A percentile compares a stretch with the other conserved stretches of the same genome.
These are phyloP conservation scores for Carlito syrichta DNA, from an alignment of 2,113 vertebrate species.

Conservation along the genomic window DNA sequence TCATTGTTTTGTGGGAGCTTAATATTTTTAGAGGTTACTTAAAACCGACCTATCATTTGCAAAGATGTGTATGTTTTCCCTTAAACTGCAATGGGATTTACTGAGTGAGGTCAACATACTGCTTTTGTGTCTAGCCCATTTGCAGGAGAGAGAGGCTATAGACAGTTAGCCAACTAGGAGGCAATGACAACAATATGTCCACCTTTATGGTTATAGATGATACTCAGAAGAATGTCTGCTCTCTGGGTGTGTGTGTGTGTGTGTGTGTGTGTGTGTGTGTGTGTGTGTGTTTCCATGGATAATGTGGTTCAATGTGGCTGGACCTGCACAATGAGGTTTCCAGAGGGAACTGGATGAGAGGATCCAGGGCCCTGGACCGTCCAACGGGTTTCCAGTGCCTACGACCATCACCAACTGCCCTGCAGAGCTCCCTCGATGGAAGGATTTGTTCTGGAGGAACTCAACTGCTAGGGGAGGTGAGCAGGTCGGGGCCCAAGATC, in stretches of 20 bases:
- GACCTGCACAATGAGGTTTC: neutral
- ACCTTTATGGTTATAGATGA: neutral
- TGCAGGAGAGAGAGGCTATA: neutral
- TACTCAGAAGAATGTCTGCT: neutral
- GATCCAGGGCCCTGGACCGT: neutral
- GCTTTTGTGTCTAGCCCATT: neutral
- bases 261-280: rapidly evolving
- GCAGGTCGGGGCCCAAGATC: neutral
- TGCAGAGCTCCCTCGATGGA: neutral
- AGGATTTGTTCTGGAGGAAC: neutral
- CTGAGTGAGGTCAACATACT: neutral
- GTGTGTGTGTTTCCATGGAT: neutral
- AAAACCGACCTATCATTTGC: no score
- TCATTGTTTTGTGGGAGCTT: no score
- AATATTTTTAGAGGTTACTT: no score
- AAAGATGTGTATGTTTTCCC: no score
- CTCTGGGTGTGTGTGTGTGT: no score
- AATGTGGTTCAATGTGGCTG: neutral
- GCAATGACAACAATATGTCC: neutral
- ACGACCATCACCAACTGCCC: neutral
- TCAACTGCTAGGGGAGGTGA: neutral
- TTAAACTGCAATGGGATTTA: neutral
- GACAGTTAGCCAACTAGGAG: neutral
- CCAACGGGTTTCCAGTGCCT: neutral
- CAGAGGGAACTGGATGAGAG: neutral